Evolutionary conservation across 2,113 vertebrate genomes (phyloP), one percentile per base, ranked within the genome.

Genomic region (Zootoca vivipara): DNA sequence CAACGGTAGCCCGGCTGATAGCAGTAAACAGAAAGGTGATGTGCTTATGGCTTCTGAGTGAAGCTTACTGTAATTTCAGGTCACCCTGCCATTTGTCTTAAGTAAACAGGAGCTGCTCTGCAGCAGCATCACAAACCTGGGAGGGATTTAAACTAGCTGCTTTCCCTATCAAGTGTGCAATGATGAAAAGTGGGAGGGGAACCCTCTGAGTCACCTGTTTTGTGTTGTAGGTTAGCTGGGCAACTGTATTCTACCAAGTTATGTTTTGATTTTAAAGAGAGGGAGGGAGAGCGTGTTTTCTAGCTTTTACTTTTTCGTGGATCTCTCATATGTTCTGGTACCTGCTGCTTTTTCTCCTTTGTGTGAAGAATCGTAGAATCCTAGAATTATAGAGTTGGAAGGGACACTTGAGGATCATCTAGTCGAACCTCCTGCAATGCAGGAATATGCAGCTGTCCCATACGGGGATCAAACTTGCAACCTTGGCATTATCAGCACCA

Each of bases 71-170:
- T 35, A 74, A 46, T 80, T 86, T 77, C 33, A 15, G 82, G 87
- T 88, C 86, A 78, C 10, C 1, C 22, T 77, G 90, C 74, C 75
- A 2, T 77, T 69, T 78, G 83, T 89, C 78, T 89, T 30, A 58
- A 83, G 83, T 75, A 88, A 64, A 74, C 83, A 78, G 0, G 26
- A 28, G 0, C 3, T 4, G 8, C 2, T 88, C 30, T 52, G 78
- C 82, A 18, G 58, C 33, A 12, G 38, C 22, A 33, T n/a, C 18
- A 38, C 56, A 77, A 38, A 30, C 13, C 24, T 58, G 56, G 16
- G 74, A n/a, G 33, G 24, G 8, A 2, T 89, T 26, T 20, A 18
- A 35, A 7, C 40, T n/a, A 24, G 10, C n/a, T 52, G 35, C 30
- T 82, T 64, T 10, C 28, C 35, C 24, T n/a, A 20, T 18, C 6